Conservation (phyloP, 2,888 invertebrate genomes). For the Lissocephala sabroskyi region DNA sequence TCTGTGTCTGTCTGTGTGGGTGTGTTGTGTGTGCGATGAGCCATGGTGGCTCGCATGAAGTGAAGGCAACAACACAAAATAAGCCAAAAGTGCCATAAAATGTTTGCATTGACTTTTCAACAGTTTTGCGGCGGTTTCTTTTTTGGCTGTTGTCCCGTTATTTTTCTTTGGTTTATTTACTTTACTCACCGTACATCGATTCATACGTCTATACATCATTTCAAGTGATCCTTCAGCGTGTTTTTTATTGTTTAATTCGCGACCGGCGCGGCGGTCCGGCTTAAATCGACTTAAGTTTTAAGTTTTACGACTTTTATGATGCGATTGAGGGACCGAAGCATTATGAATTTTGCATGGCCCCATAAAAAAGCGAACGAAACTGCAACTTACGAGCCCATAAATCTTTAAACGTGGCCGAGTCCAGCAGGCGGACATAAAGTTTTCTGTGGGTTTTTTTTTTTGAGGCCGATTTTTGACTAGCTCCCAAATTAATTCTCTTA, state of each 20-base stretch:
- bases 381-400: conserved; percentile 62
- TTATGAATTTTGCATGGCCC: conserved; percentile 35
- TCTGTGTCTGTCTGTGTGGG: conserved; percentile 6
- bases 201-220: too few relatives aligned
- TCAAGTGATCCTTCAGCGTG: not conserved
- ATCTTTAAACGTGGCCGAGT: too few relatives aligned
- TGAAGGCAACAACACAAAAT: conserved; percentile 35
- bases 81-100: conserved; percentile 61
- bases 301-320: conserved; percentile 34
- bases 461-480: too few relatives aligned
- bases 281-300: conserved; percentile 4
- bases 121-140: conserved; percentile 9
- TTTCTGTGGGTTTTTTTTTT: too few relatives aligned
- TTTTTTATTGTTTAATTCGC: conserved; percentile 16
- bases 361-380: conserved; percentile 56
- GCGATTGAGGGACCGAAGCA: conserved; percentile 8
- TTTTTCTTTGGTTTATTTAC: too few relatives aligned
- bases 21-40: conserved; percentile 28
- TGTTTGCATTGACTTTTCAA: conserved; percentile 51
- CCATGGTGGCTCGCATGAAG: conserved; percentile 32
- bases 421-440: too few relatives aligned
- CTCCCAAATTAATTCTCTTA: too few relatives aligned
- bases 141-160: conserved; percentile 9
- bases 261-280: not conserved
- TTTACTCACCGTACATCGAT: too few relatives aligned